These are phyloP conservation scores for Oscheius sp. DNA, from an alignment of 2,888 invertebrate genomes.

Conservation along the genomic window DNA sequence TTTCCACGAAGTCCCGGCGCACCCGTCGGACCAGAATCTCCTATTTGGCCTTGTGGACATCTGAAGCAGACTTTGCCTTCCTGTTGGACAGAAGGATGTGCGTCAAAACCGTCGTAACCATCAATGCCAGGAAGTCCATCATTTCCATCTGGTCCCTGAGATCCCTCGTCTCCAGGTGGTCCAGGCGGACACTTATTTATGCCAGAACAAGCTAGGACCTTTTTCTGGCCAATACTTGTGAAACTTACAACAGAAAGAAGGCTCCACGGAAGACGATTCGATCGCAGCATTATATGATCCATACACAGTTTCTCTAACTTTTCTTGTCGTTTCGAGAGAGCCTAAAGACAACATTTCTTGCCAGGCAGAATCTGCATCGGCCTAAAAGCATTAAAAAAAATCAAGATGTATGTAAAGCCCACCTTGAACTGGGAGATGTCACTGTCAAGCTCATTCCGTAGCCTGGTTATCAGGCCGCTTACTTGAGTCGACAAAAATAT, in stretches of 20 bases:
- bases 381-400: neutral
- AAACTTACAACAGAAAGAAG: neutral
- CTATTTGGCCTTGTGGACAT: constrained; percentile 51
- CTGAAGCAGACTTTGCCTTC: constrained; percentile 43
- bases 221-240: neutral
- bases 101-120: constrained; percentile 54
- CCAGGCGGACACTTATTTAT: constrained; percentile 36
- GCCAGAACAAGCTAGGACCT: neutral
- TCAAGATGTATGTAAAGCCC: neutral
- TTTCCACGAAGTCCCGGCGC: constrained; percentile 40
- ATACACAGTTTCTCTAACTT: neutral
- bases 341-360: constrained; percentile 10
- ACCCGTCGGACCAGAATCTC: constrained; percentile 42
- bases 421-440: neutral
- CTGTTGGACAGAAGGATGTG: constrained; percentile 30
- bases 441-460: constrained; percentile 1
- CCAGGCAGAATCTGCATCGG: neutral
- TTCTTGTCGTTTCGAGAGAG: neutral
- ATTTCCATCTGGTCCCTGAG: constrained; percentile 46
- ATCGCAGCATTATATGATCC: constrained; percentile 4
- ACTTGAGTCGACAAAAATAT: neutral
- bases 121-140: constrained; percentile 49
- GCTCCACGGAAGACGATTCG: neutral
- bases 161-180: constrained; percentile 47
- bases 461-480: neutral